Base-by-base conservation (phyloP, 2,888 invertebrate genomes). In the Ennomos erosarius region DNA sequence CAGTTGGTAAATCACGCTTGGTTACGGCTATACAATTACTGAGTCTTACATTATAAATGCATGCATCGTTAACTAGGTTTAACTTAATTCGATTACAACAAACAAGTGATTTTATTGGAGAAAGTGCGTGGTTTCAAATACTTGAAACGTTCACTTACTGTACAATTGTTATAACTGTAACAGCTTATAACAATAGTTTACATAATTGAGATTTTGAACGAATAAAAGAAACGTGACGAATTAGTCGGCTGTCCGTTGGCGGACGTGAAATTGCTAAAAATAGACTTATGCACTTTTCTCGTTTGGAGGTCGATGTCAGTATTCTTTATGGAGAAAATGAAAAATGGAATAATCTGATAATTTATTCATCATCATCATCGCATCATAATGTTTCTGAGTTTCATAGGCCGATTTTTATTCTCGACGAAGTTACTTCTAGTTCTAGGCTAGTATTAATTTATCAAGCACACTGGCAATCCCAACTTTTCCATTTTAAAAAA, bases 1-100 rank as follows among this genome's bases (percentile, higher is more conserved):
- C 75, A 73, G 65, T 79, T 77, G 67, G 74, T 74, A 76, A 75
- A 78, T 74, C 71, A 74, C 73, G 71, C 71, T 71, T 73, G 54
- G 42, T 47, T 58, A 26, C 45, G 13, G 53, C 55, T 55, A 37
- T 53, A 57, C 54, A 72, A 67, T 70, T 65, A 60, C 62, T 58
- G 65, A 67, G 62, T 39, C 47, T 40, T 56, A 48, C 39, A 35
- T 48, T 55, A 42, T 54, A 16, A 48, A 55, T 55, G 46, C 59
- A 55, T 51, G 40, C 37, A 37, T 39, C n/a, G 48, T 59, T 54
- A 40, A 39, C 55, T 52, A 50, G 39, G 63, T 64, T 65, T 54
- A 55, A 59, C 45, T 59, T 36, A 54, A 55, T 59, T 16, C 55
- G 44, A 59, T 64, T 59, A 62, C 42, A 55, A 36, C 46, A 55